Conservation (phyloP, 2,113 vertebrate species). For the Nannobrachium achirus region DNA sequence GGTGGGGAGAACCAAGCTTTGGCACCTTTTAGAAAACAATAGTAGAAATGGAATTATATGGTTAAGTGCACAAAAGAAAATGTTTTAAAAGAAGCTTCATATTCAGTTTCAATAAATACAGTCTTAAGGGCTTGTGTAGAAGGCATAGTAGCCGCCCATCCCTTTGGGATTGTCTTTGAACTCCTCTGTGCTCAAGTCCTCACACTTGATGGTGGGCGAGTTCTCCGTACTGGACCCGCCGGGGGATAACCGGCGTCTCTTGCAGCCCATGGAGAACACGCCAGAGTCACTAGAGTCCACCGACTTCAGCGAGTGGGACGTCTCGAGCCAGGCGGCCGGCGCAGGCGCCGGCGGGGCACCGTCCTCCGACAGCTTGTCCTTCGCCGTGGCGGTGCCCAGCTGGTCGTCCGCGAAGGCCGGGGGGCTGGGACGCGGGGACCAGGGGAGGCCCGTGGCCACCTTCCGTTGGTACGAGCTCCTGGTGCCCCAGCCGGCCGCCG, state of each 20-base stretch:
- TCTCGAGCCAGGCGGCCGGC: slow-evolving; percentile 88
- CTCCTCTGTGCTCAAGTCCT: slow-evolving; percentile 93
- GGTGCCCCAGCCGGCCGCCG: slow-evolving; percentile 87
- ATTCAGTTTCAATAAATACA: slow-evolving; percentile 74
- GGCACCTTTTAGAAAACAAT: slow-evolving; percentile 90
- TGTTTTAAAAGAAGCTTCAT: slow-evolving; percentile 37
- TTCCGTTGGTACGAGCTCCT: slow-evolving; percentile 94
- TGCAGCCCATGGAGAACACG: slow-evolving; percentile 92
- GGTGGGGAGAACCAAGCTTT: slow-evolving; percentile 86
- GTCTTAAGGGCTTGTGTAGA: slow-evolving; percentile 94
- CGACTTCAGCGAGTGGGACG: slow-evolving; percentile 92
- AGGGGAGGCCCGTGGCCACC: slow-evolving; percentile 90
- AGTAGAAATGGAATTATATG: slow-evolving; percentile 73
- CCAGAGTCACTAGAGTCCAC: slow-evolving; percentile 93
- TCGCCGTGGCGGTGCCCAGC: slow-evolving; percentile 75
- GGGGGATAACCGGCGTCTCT: slow-evolving; percentile 92
- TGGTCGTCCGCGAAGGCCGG: slow-evolving; percentile 91
- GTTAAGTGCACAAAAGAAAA: slow-evolving; percentile 69
- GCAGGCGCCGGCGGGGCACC: slow-evolving; percentile 52
- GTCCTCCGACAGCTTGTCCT: slow-evolving; percentile 96
- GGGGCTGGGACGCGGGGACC: slow-evolving; percentile 94
- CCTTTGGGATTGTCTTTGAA: slow-evolving; percentile 96
- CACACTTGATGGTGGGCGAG: slow-evolving; percentile 96
- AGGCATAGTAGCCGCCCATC: slow-evolving; percentile 97
- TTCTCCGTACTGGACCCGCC: slow-evolving; percentile 96